These are phyloP conservation scores for Sylvicapra grimmia DNA, from an alignment of 2,113 vertebrate species.

Conservation along the genomic window DNA sequence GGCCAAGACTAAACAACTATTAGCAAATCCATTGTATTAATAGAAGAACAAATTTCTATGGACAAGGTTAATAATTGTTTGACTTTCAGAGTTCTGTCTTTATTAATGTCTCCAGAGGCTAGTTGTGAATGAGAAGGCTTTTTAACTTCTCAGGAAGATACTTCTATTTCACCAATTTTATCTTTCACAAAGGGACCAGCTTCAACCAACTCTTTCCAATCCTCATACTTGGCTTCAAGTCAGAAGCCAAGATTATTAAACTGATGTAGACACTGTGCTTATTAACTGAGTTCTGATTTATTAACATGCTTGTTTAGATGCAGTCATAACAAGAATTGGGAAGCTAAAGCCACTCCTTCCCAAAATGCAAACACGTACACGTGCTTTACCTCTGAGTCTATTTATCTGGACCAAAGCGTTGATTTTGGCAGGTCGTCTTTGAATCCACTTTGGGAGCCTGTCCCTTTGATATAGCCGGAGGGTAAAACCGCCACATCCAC, in stretches of 20 bases:
- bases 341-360: background rate
- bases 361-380: background rate
- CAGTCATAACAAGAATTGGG: background rate
- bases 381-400: background rate
- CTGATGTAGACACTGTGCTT: conserved; percentile 31
- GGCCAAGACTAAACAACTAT: background rate
- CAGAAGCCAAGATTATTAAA: background rate
- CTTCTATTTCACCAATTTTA: conserved; percentile 15
- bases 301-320: background rate
- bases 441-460: background rate
- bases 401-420: conserved; percentile 29
- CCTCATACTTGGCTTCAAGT: background rate
- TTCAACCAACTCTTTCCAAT: conserved; percentile 12
- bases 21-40: background rate
- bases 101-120: background rate
- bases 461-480: conserved; percentile 6
- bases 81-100: background rate
- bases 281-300: background rate
- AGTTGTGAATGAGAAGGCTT: background rate
- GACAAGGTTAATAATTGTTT: background rate
- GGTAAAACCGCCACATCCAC: background rate
- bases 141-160: conserved; percentile 11
- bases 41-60: background rate
- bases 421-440: conserved; percentile 29
- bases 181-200: background rate